Evolutionary conservation across 2,797 vertebrate genomes (phyloP), one percentile per base, ranked within the genome.

Genomic region (Sardinella longiceps): DNA sequence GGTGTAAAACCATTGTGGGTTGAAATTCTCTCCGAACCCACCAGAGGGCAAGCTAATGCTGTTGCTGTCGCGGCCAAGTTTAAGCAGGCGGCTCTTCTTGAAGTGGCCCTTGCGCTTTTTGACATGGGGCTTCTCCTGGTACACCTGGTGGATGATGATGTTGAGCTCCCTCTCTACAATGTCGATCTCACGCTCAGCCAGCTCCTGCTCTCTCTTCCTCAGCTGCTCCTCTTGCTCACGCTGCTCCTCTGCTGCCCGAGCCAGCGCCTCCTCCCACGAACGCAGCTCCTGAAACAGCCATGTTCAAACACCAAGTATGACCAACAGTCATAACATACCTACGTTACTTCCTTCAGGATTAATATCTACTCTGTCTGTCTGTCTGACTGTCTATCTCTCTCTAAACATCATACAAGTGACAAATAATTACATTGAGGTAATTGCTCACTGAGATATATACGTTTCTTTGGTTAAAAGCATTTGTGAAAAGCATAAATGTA

Each of bases 111-210:
- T 97, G 85, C 97, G 96, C 81, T 95, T 98, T 92, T 96, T 97
- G 56, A 98, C 97, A 0, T 95, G 92, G 46, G 97, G 97, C 83
- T 97, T 97, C 92, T 97, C 97, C 93, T 97, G 97, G 93, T 97
- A 97, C 95, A 98, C 96, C 90, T 98, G 97, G 88, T 96, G 95
- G 94, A 98, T 98, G 90, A 98, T 96, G 91, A 98, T 96, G 94
- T 97, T 96, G 85, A 98, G 94, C 91, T 98, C 97, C 0, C 97
- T 94, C 89, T 97, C 97, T 87, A 98, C 97, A 0, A 98, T 97
- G 93, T 97, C 97, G 11, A 98, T 97, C 94, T 98, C 97, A 0
- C 97, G 93, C 92, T 97, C 96, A 0, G 97, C 96, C 92, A 98
- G 91, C 92, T 98, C 97, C 93, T 97, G 97, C 92, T 98, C 97